A percentile compares a stretch with the other conserved stretches of the same genome.
phyloP scores from a whole-genome alignment of 2,888 invertebrate species.

The Nipponacmea schrenckii region DNA sequence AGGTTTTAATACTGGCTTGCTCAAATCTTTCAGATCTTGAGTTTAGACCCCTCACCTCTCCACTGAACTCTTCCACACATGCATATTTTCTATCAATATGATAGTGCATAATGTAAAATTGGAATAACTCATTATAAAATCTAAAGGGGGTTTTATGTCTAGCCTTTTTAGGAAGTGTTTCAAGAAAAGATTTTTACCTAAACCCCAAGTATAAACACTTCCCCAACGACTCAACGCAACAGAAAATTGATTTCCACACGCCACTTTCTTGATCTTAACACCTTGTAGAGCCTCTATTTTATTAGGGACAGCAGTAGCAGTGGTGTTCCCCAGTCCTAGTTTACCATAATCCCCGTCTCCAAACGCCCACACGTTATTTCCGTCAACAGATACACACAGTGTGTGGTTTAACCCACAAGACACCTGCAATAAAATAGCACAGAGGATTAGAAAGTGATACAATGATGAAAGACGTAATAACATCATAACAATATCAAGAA shows the following conservation, averaged over 20 bases:
- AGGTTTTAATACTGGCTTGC: too few species aligned
- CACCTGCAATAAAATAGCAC: slow-evolving; percentile 61
- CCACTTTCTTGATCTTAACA: slow-evolving; percentile 73
- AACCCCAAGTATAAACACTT: slow-evolving; percentile 74
- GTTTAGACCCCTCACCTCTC: too few species aligned
- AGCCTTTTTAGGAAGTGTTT: too few species aligned
- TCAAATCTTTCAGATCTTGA: too few species aligned
- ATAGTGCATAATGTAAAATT: too few species aligned
- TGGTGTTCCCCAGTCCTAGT: slow-evolving; percentile 69
- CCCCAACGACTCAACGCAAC: slow-evolving; percentile 75
- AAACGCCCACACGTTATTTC: slow-evolving; percentile 74
- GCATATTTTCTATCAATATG: too few species aligned
- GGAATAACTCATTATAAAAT: too few species aligned
- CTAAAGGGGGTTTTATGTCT: too few species aligned
- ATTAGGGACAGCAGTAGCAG: slow-evolving; percentile 66
- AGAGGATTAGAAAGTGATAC: neutral
- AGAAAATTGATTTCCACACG: slow-evolving; percentile 76
- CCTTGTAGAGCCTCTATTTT: slow-evolving; percentile 72
- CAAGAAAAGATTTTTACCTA: slow-evolving; percentile 45
- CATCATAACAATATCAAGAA: too few species aligned
- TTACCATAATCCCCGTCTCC: slow-evolving; percentile 78
- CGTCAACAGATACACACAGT: slow-evolving; percentile 73
- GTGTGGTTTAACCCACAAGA: slow-evolving; percentile 77
- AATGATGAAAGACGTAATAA: neutral
- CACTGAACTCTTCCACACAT: too few species aligned